Base-by-base conservation (phyloP, 2,113 vertebrate species). In the Phyllopteryx taeniolatus region DNA sequence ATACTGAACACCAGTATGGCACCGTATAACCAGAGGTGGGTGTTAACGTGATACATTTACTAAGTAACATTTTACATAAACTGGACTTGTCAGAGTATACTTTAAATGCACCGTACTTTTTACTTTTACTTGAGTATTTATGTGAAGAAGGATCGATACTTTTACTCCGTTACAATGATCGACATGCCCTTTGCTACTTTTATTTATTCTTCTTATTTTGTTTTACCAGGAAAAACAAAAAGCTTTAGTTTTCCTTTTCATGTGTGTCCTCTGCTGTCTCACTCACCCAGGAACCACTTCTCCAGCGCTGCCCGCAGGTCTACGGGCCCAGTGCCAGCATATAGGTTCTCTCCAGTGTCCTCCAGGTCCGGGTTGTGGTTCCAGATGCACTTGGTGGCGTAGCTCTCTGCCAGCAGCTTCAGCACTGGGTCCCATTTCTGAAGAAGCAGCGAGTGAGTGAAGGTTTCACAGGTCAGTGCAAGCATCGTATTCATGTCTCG, bases 281-380 rank as follows among this genome's bases (percentile, higher is more conserved):
- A 80, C 78, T 83, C 53, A 91, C 88, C 84, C 73, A 90, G 51
- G 62, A 92, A 94, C 93, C 93, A 94, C 17, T 76, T 74, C 74
- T 87, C 74, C 70, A 91, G 14, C 9, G 86, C 89, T 13, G 9
- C 46, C 1, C 44, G 47, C 13, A 88, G 67, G 71, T 90, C 85
- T 63, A 92, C 70, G 0, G 8, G 0, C 0, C 82, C 81, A 0
- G 56, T 87, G 15, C 77, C 68, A 0, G 56, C 78, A 0, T 53
- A 93, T 75, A 93, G 80, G 46, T 92, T 94, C 77, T 94, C 92
- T 2, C 93, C 93, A 0, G 79, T 79, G 2, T 90, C 78, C 43
- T 60, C 35, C 73, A 89, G 72, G 0, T 85, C 78, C 0, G 87
- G 83, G 82, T 94, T 94, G 83, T 93, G 90, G 12, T 80, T 74